Percentiles rank a stretch among this genome's conserved stretches.
phyloP scores from a whole-genome alignment of 2,113 vertebrate species.

The Cyprinodon brontotheroides region DNA sequence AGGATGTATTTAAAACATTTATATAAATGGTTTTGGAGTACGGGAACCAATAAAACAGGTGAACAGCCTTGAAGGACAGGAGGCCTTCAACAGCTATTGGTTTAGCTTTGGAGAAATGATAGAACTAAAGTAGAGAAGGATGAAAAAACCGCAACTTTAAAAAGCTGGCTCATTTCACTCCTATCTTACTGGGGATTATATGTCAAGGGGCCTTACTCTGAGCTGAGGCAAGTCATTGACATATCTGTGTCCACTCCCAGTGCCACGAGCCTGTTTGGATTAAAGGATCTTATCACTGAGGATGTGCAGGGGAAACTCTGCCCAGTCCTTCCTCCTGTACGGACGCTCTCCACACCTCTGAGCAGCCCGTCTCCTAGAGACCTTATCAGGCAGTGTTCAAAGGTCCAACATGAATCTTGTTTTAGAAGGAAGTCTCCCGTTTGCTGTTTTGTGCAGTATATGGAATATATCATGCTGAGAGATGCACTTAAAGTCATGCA shows the following conservation, averaged over 20 bases:
- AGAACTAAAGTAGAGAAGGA: too few relatives aligned
- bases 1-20: too few relatives aligned
- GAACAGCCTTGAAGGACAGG: background rate
- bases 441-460: conserved; percentile 2
- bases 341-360: conserved; percentile 55
- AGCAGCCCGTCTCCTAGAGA: conserved; percentile 43
- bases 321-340: conserved; percentile 66
- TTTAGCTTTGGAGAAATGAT: too few relatives aligned
- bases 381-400: conserved; percentile 47
- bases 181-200: background rate
- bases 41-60: too few relatives aligned
- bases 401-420: conserved; percentile 30
- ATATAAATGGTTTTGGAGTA: too few relatives aligned
- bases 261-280: conserved; percentile 38
- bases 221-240: conserved; percentile 23
- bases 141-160: background rate
- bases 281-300: conserved; percentile 69
- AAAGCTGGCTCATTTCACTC: background rate
- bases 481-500: background rate
- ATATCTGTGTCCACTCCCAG: conserved; percentile 37
- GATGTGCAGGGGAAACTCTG: conserved; percentile 72
- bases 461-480: background rate
- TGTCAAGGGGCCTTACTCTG: conserved; percentile 13
- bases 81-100: too few relatives aligned
- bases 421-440: conserved; percentile 28